Base-by-base conservation (phyloP, 2,113 vertebrate species). In the Meleagris gallopavo region DNA sequence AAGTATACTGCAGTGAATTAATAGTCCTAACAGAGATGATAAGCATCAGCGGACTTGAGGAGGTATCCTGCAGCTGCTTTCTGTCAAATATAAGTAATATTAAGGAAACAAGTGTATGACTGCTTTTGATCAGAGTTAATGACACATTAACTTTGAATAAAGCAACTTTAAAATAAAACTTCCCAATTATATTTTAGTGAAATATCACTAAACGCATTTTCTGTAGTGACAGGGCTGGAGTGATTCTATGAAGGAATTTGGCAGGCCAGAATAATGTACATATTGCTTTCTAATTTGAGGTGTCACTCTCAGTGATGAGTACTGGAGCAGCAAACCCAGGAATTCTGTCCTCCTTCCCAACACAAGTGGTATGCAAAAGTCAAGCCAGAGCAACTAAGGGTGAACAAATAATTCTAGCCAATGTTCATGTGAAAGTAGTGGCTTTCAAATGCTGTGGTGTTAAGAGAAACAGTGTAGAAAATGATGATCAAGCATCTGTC, bases 1-100 rank as follows among this genome's bases (percentile, higher is more conserved):
- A 94, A 92, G 80, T 70, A 82, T 52, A 88, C 55, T 66, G 57
- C 89, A 62, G 84, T 74, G 91, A 96, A 93, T 95, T 95, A 94
- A 95, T 83, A 94, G 81, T 66, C 87, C 88, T 93, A 93, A 65
- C 76, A 88, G 90, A 61, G 61, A 85, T 83, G 90, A 91, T 52
- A 77, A 95, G 82, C 86, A 64, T 86, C 87, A 64, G 60, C 60
- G 74, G 92, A 79, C 82, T 76, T 54, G 38, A 83, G 52, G 64
- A 94, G n/a, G 57, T 83, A 24, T 66, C 78, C 32, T 48, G 66
- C 38, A 52, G 78, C 86, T 73, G 66, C 62, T 92, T 89, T 90
- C 71, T 95, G 91, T 89, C 86, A 90, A 89, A 78, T 71, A 75
- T 36, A 89, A 90, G 48, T 48, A 65, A 71, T 70, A 75, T 46